Evolutionary conservation across 2,113 vertebrate species (phyloP), one percentile per base, ranked within the genome.

Genomic region (Hemibates koningsi): DNA sequence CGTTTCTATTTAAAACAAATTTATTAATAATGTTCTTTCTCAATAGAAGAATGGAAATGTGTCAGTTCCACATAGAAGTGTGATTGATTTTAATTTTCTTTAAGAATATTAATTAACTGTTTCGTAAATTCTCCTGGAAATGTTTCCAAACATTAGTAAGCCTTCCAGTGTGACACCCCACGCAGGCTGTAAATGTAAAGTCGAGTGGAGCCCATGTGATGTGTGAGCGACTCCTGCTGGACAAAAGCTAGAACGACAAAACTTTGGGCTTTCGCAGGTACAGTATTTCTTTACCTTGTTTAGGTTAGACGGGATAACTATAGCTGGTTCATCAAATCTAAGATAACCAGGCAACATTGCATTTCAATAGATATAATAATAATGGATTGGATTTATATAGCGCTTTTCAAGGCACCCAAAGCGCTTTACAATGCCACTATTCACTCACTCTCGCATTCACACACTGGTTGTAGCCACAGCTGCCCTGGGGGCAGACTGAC

Each of bases 181-280:
- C 45, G 27, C 45, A 78, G 45, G 6, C 27, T 78, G 3, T 50
- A 50, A 78, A 52, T 13, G 21, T 78, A 3, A 32, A 78, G 43
- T 32, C 16, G 43, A 50, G 16, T 21, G 13, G 54, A 13, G 2
- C 73, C 10, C 9, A 14, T 56, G 53, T 66, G 43, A 73, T 66
- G 29, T 38, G 38, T 81, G 80, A 50, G 53, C 89, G 94, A 43
- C 94, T 71, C 71, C 94, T 95, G 85, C 78, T 90, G 93, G 92
- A 57, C 4, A 56, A 80, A 0, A 16, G 3, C 14, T 14, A 9
- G 21, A 85, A 85, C 7, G 3, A 84, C 24, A 38, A 5, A 8
- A 29, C 3, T 34, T 34, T 14, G 32, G 38, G 13, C 24, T 48
- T 50, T 76, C 32, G 14, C 57, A 16, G 41, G 21, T 76, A 76